These are phyloP conservation scores for Parnassius mnemosyne DNA, from an alignment of 2,888 invertebrate species.

Conservation along the genomic window DNA sequence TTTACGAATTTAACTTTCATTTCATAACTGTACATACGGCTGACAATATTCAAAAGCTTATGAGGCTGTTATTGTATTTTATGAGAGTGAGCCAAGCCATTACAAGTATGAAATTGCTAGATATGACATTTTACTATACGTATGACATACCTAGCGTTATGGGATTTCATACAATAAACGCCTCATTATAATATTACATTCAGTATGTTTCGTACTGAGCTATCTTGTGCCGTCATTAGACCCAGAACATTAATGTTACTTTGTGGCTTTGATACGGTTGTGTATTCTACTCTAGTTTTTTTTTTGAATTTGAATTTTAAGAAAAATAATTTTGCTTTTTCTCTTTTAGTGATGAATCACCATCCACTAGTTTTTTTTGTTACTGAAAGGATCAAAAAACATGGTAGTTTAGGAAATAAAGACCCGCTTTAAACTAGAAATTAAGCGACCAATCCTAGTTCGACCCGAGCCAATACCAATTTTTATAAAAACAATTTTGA, in stretches of 20 bases:
- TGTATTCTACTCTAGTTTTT: too few species aligned
- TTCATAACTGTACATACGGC: background rate
- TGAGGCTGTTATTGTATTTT: slow-evolving; percentile 13
- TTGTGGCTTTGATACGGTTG: background rate
- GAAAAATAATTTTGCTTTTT: too few species aligned
- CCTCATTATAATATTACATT: background rate
- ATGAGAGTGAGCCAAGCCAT: slow-evolving; percentile 6
- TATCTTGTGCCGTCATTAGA: background rate
- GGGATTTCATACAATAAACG: background rate
- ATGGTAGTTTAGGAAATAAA: too few species aligned
- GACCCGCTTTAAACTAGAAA: too few species aligned
- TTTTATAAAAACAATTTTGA: too few species aligned
- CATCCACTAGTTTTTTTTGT: too few species aligned
- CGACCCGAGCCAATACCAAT: too few species aligned
- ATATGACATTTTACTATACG: slow-evolving; percentile 21
- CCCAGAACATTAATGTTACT: background rate
- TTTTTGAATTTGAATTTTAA: too few species aligned
- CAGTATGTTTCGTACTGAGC: background rate
- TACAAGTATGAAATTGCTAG: slow-evolving; percentile 19
- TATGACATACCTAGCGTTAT: background rate
- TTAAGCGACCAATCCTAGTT: too few species aligned
- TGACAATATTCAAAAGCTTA: slow-evolving; percentile 13
- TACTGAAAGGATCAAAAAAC: too few species aligned
- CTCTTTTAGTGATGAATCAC: too few species aligned
- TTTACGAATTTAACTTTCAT: background rate